Evolutionary conservation across 2,797 vertebrate species (phyloP).

Genomic region (Pseudopleuronectes americanus): DNA sequence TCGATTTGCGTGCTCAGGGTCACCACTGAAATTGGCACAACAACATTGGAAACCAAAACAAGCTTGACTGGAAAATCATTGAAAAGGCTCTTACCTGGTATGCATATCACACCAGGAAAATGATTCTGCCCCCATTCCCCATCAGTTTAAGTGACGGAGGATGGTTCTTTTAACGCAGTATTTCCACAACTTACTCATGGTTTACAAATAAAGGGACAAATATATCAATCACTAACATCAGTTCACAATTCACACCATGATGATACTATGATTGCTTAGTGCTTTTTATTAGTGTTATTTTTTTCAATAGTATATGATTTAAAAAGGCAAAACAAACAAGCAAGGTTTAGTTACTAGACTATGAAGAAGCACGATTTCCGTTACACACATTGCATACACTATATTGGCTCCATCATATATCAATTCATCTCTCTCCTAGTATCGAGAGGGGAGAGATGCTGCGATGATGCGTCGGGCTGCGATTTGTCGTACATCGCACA

Average conservation of each 20-base stretch:
- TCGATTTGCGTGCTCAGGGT: constrained; percentile 71
- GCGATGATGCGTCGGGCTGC: too few relatives aligned
- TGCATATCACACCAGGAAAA: constrained; percentile 80
- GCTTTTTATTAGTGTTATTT: neutral
- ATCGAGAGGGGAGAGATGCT: too few relatives aligned
- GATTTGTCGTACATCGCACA: too few relatives aligned
- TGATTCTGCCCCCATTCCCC: constrained; percentile 64
- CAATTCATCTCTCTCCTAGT: too few relatives aligned
- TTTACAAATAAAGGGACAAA: constrained; percentile 6
- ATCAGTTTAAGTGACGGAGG: constrained; percentile 53
- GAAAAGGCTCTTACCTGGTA: constrained; percentile 78
- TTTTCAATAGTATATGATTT: neutral
- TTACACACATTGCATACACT: too few relatives aligned
- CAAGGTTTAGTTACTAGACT: neutral
- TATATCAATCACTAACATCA: neutral
- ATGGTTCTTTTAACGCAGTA: constrained; percentile 35
- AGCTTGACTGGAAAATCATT: constrained; percentile 83
- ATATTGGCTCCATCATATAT: too few relatives aligned
- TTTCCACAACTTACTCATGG: too few relatives aligned
- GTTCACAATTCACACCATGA: neutral
- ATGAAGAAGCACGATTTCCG: neutral
- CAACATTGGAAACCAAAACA: constrained; percentile 79
- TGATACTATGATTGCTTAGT: neutral
- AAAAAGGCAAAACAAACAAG: neutral
- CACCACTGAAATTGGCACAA: constrained; percentile 73